phyloP scores from a whole-genome alignment of 2,113 vertebrate species.

The Platichthys flesus region DNA sequence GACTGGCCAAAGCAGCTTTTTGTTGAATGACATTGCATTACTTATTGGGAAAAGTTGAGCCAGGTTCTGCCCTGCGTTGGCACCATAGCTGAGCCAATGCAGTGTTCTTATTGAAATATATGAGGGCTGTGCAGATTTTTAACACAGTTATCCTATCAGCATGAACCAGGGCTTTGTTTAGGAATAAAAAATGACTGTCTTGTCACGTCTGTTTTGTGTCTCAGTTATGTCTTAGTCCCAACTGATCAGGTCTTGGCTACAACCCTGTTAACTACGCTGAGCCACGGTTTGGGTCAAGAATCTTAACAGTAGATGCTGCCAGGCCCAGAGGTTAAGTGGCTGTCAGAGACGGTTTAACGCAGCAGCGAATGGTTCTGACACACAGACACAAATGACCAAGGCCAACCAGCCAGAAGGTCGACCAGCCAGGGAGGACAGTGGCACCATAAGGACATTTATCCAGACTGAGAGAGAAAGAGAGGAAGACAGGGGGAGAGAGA shows the following conservation, averaged over 20 bases:
- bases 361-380: constrained; percentile 58
- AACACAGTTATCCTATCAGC: not conserved
- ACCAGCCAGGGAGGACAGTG: constrained; percentile 41
- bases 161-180: not conserved
- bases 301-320: constrained; percentile 34
- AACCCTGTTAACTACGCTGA: constrained; percentile 21
- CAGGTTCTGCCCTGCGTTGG: not conserved
- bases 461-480: constrained; percentile 45
- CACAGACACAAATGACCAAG: constrained; percentile 63
- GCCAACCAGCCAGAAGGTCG: constrained; percentile 57
- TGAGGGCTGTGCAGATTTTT: not conserved
- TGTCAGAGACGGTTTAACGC: constrained; percentile 64
- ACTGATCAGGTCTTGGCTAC: constrained; percentile 16
- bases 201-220: constrained; percentile 9
- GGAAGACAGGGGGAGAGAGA: constrained; percentile 23
- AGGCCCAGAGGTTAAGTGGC: constrained; percentile 72
- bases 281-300: constrained; percentile 40
- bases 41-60: not conserved
- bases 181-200: not conserved
- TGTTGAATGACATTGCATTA: not conserved
- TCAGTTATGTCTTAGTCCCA: constrained; percentile 13
- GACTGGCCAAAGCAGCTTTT: not conserved
- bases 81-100: not conserved
- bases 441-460: constrained; percentile 63
- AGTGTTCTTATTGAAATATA: not conserved